phyloP scores from a whole-genome alignment of 2,113 vertebrate genomes.

The Canis aureus region DNA sequence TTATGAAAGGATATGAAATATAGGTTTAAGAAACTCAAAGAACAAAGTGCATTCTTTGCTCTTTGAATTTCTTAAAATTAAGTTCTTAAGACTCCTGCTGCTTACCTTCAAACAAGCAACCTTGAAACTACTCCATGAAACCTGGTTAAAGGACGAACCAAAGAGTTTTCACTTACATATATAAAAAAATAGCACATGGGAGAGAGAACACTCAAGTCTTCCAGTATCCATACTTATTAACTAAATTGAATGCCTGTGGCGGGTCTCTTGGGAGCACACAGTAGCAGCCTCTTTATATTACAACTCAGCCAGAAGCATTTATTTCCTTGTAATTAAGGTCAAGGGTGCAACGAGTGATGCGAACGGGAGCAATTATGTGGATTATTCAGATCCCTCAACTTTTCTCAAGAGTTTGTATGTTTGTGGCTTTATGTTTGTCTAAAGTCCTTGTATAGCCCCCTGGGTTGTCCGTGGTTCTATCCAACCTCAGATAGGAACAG shows the following conservation, averaged over 20 bases:
- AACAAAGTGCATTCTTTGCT: constrained; percentile 84
- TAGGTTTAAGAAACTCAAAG: constrained; percentile 87
- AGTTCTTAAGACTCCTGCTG: constrained; percentile 86
- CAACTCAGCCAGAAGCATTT: constrained; percentile 62
- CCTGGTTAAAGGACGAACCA: constrained; percentile 73
- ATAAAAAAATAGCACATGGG: constrained; percentile 38
- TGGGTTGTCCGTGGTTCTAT: background rate
- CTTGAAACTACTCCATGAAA: constrained; percentile 83
- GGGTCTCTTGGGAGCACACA: constrained; percentile 60
- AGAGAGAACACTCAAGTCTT: constrained; percentile 57
- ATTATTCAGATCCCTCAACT: background rate
- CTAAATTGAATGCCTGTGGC: constrained; percentile 63
- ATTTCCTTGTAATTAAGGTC: constrained; percentile 73
- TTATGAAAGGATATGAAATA: constrained; percentile 86
- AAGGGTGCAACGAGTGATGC: constrained; percentile 20
- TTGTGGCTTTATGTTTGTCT: background rate
- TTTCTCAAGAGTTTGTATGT: constrained; percentile 51
- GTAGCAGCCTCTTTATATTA: constrained; percentile 50
- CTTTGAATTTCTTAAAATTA: constrained; percentile 90
- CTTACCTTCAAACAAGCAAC: constrained; percentile 87
- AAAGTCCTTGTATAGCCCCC: background rate
- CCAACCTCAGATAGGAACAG: background rate
- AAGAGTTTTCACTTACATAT: constrained; percentile 72
- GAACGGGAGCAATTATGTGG: constrained; percentile 48
- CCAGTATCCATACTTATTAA: constrained; percentile 76